phyloP scores from a whole-genome alignment of 35 echinoderm and acorn worm species.

The Apostichopus californicus region DNA sequence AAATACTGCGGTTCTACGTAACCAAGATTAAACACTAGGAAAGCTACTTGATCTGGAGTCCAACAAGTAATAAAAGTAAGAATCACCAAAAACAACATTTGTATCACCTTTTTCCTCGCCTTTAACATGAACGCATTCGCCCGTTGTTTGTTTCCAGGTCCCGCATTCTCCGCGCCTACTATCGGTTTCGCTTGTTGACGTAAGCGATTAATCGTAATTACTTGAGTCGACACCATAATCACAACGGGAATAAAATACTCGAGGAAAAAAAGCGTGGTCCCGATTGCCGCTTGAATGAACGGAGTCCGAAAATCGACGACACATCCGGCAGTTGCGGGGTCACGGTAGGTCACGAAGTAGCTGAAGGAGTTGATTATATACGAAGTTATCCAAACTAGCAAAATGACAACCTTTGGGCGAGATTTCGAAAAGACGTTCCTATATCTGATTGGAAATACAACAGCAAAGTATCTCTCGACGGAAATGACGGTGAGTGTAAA shows the following conservation, averaged over 20 bases:
- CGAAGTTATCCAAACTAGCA: conserved; percentile 60
- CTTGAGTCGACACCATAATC: conserved; percentile 73
- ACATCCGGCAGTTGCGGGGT: conserved; percentile 24
- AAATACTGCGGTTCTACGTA: conserved; percentile 52
- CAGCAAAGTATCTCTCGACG: conserved; percentile 82
- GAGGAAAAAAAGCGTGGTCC: conserved; percentile 61
- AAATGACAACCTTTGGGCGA: conserved; percentile 43
- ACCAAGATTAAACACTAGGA: conserved; percentile 76
- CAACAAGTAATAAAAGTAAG: conserved; percentile 88
- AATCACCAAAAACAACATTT: conserved; percentile 82
- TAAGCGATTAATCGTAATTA: conserved; percentile 58
- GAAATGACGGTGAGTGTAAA: conserved; percentile 72
- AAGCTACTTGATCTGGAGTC: conserved; percentile 68
- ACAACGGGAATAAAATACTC: conserved; percentile 80
- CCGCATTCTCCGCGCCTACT: neutral
- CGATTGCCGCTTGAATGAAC: conserved; percentile 41
- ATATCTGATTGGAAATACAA: conserved; percentile 80
- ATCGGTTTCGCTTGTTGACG: conserved; percentile 51
- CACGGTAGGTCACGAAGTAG: conserved; percentile 51
- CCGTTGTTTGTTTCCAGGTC: conserved; percentile 7
- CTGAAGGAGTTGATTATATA: conserved; percentile 51
- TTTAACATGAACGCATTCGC: conserved; percentile 53
- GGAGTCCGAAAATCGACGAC: conserved; percentile 49
- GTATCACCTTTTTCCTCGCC: conserved; percentile 67
- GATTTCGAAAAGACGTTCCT: conserved; percentile 51